Evolutionary conservation across 2,888 invertebrate species (phyloP).

Genomic region (Rhyacophila evoluta): DNA sequence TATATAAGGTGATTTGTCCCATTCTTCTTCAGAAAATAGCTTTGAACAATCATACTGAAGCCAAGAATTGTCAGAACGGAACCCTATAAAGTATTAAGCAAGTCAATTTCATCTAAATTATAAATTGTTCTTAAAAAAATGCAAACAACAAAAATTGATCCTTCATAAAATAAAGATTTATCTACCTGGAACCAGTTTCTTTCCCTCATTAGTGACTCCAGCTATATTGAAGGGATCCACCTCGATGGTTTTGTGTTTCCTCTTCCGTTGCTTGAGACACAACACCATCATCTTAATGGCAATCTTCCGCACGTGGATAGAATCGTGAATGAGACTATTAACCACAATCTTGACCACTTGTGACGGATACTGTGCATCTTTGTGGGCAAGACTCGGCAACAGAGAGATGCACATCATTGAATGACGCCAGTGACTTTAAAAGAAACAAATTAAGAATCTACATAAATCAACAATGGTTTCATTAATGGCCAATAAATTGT

Average conservation of each 20-base stretch:
- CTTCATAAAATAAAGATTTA: no score
- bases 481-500: no score
- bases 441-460: no score
- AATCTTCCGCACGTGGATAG: slow-evolving; percentile 83
- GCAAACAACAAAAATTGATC: not conserved
- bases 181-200: slow-evolving; percentile 62
- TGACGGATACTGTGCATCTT: slow-evolving; percentile 75
- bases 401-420: slow-evolving; percentile 80
- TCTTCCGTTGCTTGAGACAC: slow-evolving; percentile 80
- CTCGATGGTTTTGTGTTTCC: slow-evolving; percentile 71
- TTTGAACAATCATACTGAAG: slow-evolving; percentile 75
- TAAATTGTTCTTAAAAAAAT: not conserved
- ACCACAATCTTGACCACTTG: slow-evolving; percentile 75
- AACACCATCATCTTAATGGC: slow-evolving; percentile 73
- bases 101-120: not conserved
- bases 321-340: slow-evolving; percentile 78
- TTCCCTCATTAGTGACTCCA: slow-evolving; percentile 58
- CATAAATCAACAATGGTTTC: no score
- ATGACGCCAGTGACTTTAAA: slow-evolving; percentile 84
- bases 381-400: slow-evolving; percentile 78
- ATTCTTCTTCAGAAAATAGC: slow-evolving; percentile 76
- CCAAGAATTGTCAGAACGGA: slow-evolving; percentile 81
- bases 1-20: slow-evolving; percentile 79
- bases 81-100: slow-evolving; percentile 61
- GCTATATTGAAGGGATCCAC: slow-evolving; percentile 71